Evolutionary conservation across 2,888 invertebrate genomes (phyloP), one percentile per base, ranked within the genome.

Genomic region (Drosophila anomalata): DNA sequence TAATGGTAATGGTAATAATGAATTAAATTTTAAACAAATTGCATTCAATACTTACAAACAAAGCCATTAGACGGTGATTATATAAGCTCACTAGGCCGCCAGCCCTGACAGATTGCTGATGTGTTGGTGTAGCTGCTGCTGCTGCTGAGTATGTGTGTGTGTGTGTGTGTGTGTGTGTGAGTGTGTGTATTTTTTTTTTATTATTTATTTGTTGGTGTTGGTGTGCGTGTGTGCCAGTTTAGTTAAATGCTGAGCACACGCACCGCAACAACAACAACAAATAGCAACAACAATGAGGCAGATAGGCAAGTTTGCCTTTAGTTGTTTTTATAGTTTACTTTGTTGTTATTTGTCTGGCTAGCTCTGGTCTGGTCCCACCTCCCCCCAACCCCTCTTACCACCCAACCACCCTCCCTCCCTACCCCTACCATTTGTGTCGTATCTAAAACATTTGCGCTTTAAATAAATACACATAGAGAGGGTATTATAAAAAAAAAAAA

Each of bases 391-490:
- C 69, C 39, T 12, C 8, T 63, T 22, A 44, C 11, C 20, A 22
- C 42, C 42, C 12, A 7, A 36, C 14, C 9, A 14, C 46, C 20
- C 56, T 14, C 73, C 12, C 53, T n/a, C 7, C 20, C 59, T 17
- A 22, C 12, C 47, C 17, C 14, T 39, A 65, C 68, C 70, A 79
- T 87, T 75, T 82, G 71, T 87, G 76, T 82, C 80, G 88, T 84
- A 88, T 84, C 88, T 84, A 86, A 84, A 84, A 83, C 88, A 84
- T 84, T 84, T 84, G 80, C 84, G 88, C 84, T 88, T 84, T 88
- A 83, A 84, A 88, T 84, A 84, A 88, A 84, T 83, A 87, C 72
- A 62, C 74, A 85, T 67, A 77, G 72, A 79, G 79, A 65, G 71
- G 73, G 88, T 77, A 87, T 85, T 87, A 82, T 87, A 85, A 81